Conservation (phyloP, 2,797 vertebrate species). For the Florisuga fusca region DNA sequence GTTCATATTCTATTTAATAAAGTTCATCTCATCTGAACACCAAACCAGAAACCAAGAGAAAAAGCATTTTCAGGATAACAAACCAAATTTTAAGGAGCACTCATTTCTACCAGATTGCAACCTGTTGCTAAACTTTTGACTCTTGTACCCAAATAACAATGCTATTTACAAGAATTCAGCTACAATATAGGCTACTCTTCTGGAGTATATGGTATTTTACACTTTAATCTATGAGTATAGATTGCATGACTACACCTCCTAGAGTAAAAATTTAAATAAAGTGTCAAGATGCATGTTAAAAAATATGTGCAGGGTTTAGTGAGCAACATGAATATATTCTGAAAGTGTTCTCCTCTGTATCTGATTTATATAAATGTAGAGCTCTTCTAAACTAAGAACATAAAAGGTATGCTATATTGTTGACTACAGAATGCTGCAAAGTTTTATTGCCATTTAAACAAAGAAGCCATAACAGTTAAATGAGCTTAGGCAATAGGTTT, state of each 20-base stretch:
- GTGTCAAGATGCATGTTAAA: constrained; percentile 67
- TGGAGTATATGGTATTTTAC: not conserved
- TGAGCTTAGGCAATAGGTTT: constrained; percentile 86
- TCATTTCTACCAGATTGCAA: not conserved
- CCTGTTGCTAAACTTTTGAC: not conserved
- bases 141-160: not conserved
- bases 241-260: constrained; percentile 44
- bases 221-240: constrained; percentile 33
- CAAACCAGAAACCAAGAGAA: not conserved
- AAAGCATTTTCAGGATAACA: not conserved
- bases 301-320: constrained; percentile 65
- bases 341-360: constrained; percentile 72
- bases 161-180: not conserved
- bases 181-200: not conserved
- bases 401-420: constrained; percentile 82
- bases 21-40: not conserved
- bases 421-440: constrained; percentile 84
- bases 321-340: constrained; percentile 75
- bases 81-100: not conserved
- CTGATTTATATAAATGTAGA: constrained; percentile 79
- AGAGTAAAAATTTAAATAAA: constrained; percentile 70
- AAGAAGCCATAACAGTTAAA: constrained; percentile 87
- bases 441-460: constrained; percentile 89
- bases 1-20: not conserved
- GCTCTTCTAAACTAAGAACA: constrained; percentile 80